Conservation (phyloP, 2,888 invertebrate genomes). For the Merodon equestris region DNA sequence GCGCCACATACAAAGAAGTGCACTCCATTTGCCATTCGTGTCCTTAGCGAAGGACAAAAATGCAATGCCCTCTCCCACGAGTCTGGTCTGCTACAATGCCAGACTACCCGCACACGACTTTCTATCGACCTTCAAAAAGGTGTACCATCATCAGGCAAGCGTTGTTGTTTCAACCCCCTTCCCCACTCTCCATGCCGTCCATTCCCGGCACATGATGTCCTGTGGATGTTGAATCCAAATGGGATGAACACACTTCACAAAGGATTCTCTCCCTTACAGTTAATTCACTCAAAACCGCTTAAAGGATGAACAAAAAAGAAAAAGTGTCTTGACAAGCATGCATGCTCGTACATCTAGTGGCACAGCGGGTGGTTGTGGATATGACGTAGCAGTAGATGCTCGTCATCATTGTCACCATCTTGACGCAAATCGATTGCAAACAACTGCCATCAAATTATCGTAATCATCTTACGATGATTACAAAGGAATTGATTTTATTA, state of each 20-base stretch:
- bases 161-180: not conserved
- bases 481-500: slow-evolving; percentile 66
- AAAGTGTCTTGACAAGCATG: slow-evolving; percentile 10
- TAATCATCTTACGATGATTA: slow-evolving; percentile 68
- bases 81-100: slow-evolving; percentile 20
- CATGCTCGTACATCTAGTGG: not conserved
- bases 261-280: slow-evolving; percentile 52
- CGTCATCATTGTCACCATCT: slow-evolving; percentile 27
- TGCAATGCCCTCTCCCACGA: slow-evolving; percentile 48
- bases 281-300: slow-evolving; percentile 52
- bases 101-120: slow-evolving; percentile 37
- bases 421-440: slow-evolving; percentile 58
- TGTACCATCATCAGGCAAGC: not conserved
- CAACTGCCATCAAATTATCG: slow-evolving; percentile 65
- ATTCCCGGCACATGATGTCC: slow-evolving; percentile 43
- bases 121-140: slow-evolving; percentile 56
- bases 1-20: not conserved
- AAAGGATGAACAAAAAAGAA: no score
- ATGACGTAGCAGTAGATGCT: not conserved
- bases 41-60: slow-evolving; percentile 61
- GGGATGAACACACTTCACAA: slow-evolving; percentile 62
- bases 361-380: no score
- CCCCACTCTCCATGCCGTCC: not conserved
- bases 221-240: slow-evolving; percentile 44
- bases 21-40: slow-evolving; percentile 7